A percentile compares a stretch with the other conserved stretches of the same genome.
Conservation (phyloP, 2,797 vertebrate genomes). For the Paratrypauchen microcephalus region DNA sequence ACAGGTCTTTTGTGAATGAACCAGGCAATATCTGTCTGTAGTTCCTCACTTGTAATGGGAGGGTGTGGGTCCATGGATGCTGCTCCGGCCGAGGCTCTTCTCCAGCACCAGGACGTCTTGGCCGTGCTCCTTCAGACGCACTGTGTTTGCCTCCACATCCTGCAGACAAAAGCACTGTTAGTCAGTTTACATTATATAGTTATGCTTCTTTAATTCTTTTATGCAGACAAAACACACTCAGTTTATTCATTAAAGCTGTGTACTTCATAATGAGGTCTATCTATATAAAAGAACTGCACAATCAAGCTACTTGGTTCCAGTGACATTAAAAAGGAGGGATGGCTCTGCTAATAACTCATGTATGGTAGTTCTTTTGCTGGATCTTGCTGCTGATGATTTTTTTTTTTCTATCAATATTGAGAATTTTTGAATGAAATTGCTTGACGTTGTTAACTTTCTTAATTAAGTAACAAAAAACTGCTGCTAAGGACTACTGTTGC, state of each 20-base stretch:
- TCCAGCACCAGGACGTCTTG: constrained; percentile 97
- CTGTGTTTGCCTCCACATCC: constrained; percentile 99
- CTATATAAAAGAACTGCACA: constrained; percentile 1
- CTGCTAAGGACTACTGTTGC: no score
- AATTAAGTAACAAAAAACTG: no score
- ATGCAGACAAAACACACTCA: constrained; percentile 4
- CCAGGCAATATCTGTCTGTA: not conserved
- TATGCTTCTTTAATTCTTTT: no score
- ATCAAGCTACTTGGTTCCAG: not conserved
- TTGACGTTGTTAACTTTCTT: no score
- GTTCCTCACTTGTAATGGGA: constrained; percentile 87
- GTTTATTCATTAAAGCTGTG: not conserved
- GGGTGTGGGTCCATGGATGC: constrained; percentile 77
- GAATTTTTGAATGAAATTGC: not conserved
- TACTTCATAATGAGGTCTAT: not conserved
- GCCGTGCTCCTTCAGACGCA: constrained; percentile 96
- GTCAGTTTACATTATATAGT: not conserved
- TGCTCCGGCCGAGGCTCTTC: constrained; percentile 86
- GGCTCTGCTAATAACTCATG: not conserved
- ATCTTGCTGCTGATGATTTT: not conserved
- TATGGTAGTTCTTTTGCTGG: no score
- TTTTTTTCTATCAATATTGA: not conserved
- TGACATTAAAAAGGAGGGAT: not conserved
- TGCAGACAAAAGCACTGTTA: constrained; percentile 60
- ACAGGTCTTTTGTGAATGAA: not conserved